Base-by-base conservation (phyloP, 2,113 vertebrate species). In the Notarius lentiginosus region DNA sequence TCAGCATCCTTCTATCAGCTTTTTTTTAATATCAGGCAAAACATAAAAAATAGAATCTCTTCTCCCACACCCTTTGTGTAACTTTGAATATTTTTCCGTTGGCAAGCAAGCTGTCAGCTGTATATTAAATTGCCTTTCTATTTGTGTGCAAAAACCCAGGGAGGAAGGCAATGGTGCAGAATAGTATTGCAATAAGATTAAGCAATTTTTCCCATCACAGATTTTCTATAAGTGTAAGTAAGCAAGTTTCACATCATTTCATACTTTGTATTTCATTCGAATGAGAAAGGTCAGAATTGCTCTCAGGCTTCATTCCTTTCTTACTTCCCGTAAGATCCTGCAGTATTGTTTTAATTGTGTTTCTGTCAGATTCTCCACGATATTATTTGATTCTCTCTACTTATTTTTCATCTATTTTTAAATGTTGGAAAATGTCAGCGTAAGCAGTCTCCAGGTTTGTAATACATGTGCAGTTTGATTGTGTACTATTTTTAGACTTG, bases 41-140 rank as follows among this genome's bases (percentile, higher is more conserved):
- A 89, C 30, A 80, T 84, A 47, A 34, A n/a, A 24, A 24, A 60
- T 56, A 55, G 15, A 76, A 51, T 2, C 17, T 53, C 4, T 63
- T 76, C 27, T 76, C 49, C 53, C 18, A 56, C 68, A 76, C 47
- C 58, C 76, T 66, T 75, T 80, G 55, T n/a, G n/a, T 84, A 87
- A 79, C 55, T 84, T 88, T 61, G 51, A 79, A 56, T 79, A 80
- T 79, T 79, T 84, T 84, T 84, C 72, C 41, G 68, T 86, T 86
- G 60, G 51, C 75, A 85, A 66, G 84, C 47, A 60, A 49, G 79
- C 85, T 82, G 77, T 86, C 85, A 82, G 30, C 85, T 82, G 65
- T 86, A 72, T 88, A 34, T 77, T 60, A 84, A 77, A 84, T 70
- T 82, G 66, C 60, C n/a, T 81, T 79, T 82, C 76, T 65, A 73